Percentiles rank a stretch among this genome's conserved stretches.
These are phyloP conservation scores for Ophioninae sp. DNA, from an alignment of 2,888 invertebrate species.

Conservation along the genomic window DNA sequence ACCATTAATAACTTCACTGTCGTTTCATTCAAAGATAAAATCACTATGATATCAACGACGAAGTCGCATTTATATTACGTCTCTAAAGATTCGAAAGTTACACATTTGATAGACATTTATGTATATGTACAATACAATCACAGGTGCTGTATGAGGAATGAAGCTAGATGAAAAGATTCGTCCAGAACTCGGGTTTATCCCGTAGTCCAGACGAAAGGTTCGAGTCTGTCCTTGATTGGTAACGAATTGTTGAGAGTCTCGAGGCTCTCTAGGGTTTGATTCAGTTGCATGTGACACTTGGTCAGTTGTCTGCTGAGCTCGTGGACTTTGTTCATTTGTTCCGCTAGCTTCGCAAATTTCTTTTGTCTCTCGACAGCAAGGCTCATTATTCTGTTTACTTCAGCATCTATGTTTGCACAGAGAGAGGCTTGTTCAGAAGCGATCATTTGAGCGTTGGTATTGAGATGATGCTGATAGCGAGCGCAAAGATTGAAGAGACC, in stretches of 20 bases:
- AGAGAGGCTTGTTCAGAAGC: constrained; percentile 90
- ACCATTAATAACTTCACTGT: too few relatives aligned
- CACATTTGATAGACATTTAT: constrained; percentile 37
- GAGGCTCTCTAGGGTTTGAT: constrained; percentile 92
- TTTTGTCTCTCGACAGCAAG: constrained; percentile 91
- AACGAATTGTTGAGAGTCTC: constrained; percentile 92
- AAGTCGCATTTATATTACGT: constrained; percentile 48
- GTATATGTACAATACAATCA: constrained; percentile 51
- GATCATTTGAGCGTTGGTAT: constrained; percentile 90
- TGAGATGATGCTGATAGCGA: constrained; percentile 92
- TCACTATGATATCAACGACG: constrained; percentile 25
- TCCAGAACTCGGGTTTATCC: constrained; percentile 79
- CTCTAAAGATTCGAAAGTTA: constrained; percentile 52
- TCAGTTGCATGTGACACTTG: constrained; percentile 90
- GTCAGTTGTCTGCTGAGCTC: constrained; percentile 92
- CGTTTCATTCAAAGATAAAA: neutral
- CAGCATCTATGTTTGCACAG: constrained; percentile 88
- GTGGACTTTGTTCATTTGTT: constrained; percentile 91
- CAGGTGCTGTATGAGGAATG: constrained; percentile 37
- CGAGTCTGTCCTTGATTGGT: constrained; percentile 91
- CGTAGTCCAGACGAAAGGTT: constrained; percentile 95
- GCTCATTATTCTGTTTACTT: constrained; percentile 87
- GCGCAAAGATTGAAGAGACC: constrained; percentile 89
- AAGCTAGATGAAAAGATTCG: neutral
- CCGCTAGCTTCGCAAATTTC: constrained; percentile 92